Conservation (phyloP, 2,113 vertebrate genomes). For the Periophthalmodon schlosseri region DNA sequence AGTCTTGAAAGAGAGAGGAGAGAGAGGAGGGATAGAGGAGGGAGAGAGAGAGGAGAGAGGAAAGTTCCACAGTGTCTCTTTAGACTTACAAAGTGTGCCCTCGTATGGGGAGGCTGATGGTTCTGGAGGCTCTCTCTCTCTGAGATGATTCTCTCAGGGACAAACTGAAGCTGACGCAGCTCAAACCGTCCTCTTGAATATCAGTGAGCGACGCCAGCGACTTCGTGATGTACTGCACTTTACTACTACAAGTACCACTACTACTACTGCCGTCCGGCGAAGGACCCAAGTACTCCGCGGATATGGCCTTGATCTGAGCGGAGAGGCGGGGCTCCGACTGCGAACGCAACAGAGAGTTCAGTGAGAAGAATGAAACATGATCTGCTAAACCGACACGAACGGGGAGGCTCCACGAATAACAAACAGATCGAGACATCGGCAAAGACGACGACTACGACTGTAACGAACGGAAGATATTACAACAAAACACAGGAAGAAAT, state of each 20-base stretch:
- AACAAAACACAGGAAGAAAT: too few species aligned
- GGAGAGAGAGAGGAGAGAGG: too few species aligned
- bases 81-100: conserved; percentile 94
- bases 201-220: conserved; percentile 94
- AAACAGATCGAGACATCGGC: too few species aligned
- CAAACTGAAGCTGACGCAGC: conserved; percentile 76
- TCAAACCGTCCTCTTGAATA: conserved; percentile 85
- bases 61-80: too few species aligned
- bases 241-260: conserved; percentile 72
- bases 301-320: conserved; percentile 93
- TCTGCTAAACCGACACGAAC: too few species aligned
- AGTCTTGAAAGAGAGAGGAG: too few species aligned
- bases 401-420: too few species aligned
- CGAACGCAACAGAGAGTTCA: background rate
- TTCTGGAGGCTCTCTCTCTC: conserved; percentile 86
- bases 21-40: too few species aligned
- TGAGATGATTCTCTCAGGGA: conserved; percentile 81
- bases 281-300: conserved; percentile 91
- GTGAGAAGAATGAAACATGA: too few species aligned
- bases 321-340: conserved; percentile 92
- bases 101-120: conserved; percentile 89
- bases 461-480: too few species aligned
- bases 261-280: conserved; percentile 81
- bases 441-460: too few species aligned
- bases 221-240: conserved; percentile 88